These are phyloP conservation scores for Myzus persicae DNA, from an alignment of 1,140 invertebrate genomes.

Conservation along the genomic window DNA sequence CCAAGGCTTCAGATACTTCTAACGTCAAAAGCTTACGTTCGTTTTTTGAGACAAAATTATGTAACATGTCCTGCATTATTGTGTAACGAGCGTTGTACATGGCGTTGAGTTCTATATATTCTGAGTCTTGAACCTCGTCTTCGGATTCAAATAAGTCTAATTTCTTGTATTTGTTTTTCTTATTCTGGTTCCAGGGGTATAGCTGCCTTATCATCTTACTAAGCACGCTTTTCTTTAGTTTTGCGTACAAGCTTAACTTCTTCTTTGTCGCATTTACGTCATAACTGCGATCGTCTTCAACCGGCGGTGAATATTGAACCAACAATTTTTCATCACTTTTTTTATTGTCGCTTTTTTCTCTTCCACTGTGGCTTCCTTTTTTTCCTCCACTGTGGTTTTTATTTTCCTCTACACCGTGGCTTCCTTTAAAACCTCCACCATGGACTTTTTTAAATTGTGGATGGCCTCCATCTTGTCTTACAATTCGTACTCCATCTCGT, in stretches of 20 bases:
- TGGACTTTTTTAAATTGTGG: not conserved
- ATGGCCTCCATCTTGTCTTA: not conserved
- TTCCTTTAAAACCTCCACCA: not conserved
- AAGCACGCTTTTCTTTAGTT: not conserved
- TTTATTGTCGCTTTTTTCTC: not conserved
- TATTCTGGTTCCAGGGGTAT: not conserved
- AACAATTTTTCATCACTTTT: not conserved
- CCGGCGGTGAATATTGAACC: accelerated
- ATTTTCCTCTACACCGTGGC: no score
- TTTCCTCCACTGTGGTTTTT: no score
- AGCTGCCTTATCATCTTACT: not conserved
- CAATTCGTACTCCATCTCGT: not conserved
- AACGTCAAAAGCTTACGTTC: not conserved
- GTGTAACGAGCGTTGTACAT: not conserved
- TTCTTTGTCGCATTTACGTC: not conserved
- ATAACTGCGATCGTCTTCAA: not conserved
- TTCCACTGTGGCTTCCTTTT: no score
- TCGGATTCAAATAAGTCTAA: not conserved
- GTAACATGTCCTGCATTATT: not conserved
- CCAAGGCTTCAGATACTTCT: not conserved
- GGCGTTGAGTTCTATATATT: not conserved
- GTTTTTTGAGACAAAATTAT: not conserved
- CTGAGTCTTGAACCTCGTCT: accelerated
- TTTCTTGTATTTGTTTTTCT: not conserved
- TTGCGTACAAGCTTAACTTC: not conserved